phyloP scores from a whole-genome alignment of 2,888 invertebrate species.

The Agapostemon virescens region DNA sequence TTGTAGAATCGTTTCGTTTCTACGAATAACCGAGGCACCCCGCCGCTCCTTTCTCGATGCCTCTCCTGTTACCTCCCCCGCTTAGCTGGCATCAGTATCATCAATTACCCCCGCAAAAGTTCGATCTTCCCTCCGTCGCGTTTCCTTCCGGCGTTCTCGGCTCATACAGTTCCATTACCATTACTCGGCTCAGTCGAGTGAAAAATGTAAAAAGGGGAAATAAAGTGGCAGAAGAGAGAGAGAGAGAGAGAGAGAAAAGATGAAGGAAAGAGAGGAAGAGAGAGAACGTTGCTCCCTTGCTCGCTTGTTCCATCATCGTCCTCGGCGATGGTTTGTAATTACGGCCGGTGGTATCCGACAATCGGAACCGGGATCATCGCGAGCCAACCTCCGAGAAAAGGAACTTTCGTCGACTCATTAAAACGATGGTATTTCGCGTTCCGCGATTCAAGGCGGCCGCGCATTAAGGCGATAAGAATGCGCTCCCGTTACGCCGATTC shows the following conservation, averaged over 20 bases:
- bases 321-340: conserved; percentile 11
- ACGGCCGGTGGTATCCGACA: conserved; percentile 10
- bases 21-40: neutral
- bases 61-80: neutral
- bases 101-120: conserved; percentile 8
- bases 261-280: neutral
- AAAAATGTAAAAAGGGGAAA: conserved; percentile 23
- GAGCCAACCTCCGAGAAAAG: neutral
- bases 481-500: conserved; percentile 16
- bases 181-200: conserved; percentile 4
- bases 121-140: conserved; percentile 1
- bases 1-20: neutral
- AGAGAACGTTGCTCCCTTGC: neutral
- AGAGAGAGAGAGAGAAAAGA: neutral
- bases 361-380: conserved; percentile 17
- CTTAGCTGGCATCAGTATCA: conserved; percentile 7
- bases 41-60: no score
- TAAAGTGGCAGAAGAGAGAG: neutral
- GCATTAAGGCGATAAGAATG: conserved; percentile 8
- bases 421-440: conserved; percentile 7
- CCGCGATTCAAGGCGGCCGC: neutral
- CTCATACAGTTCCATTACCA: conserved; percentile 13
- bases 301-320: neutral
- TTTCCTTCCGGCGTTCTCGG: conserved; percentile 8
- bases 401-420: neutral